Conservation (phyloP, 2,888 invertebrate genomes). For the Thalpophila matura region DNA sequence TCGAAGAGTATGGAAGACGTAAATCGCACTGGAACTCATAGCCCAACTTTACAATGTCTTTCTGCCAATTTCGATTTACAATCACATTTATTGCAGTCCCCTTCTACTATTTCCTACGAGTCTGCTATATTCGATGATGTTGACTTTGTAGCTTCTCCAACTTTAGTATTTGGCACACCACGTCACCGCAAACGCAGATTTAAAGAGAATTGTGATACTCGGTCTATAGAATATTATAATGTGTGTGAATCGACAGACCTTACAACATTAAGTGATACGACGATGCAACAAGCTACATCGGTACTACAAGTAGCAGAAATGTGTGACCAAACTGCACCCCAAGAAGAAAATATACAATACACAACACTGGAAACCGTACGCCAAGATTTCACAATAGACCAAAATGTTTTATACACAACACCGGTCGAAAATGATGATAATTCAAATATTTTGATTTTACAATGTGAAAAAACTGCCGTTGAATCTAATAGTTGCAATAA, state of each 20-base stretch:
- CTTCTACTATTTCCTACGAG: slow-evolving; percentile 1
- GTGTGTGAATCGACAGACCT: background rate
- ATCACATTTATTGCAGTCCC: background rate
- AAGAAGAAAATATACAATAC: slow-evolving; percentile 9
- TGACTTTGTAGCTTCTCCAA: background rate
- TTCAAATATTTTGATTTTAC: too few species aligned
- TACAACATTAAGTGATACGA: background rate
- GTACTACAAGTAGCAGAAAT: slow-evolving; percentile 6
- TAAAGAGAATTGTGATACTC: too few species aligned
- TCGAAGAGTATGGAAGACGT: too few species aligned
- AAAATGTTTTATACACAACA: background rate
- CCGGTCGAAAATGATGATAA: too few species aligned
- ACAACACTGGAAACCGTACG: slow-evolving; percentile 1
- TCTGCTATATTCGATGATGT: slow-evolving; percentile 1
- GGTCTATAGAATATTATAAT: too few species aligned
- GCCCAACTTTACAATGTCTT: slow-evolving; percentile 1
- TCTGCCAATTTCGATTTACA: slow-evolving; percentile 1
- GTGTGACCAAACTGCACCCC: background rate
- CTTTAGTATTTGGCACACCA: too few species aligned
- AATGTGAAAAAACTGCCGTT: too few species aligned
- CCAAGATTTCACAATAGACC: background rate
- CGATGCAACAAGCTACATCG: background rate
- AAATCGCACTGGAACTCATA: background rate
- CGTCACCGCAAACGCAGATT: too few species aligned
- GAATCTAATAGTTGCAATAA: too few species aligned